A percentile compares a stretch with the other conserved stretches of the same genome.
Evolutionary conservation across 2,797 vertebrate species (phyloP).

Genomic region (Saxicola maurus): DNA sequence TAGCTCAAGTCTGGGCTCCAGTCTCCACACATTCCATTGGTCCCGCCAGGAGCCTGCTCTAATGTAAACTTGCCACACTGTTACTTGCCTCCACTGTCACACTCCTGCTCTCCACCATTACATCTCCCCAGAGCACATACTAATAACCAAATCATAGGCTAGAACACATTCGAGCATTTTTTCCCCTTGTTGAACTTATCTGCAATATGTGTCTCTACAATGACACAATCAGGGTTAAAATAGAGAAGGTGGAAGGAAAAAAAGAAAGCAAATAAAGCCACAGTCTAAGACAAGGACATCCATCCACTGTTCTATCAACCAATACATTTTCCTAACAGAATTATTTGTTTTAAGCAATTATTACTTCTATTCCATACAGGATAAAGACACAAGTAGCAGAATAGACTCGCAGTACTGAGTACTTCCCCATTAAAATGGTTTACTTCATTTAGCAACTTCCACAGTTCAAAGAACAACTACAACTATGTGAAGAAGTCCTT

Average conservation of each 20-base stretch:
- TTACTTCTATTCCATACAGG: neutral
- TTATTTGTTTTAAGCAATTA: neutral
- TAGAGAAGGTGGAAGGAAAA: accelerated
- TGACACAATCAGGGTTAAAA: neutral
- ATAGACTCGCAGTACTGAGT: neutral
- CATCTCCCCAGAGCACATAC: neutral
- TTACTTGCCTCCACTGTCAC: too few relatives aligned
- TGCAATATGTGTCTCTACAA: neutral
- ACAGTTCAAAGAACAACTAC: neutral
- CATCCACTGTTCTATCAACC: neutral
- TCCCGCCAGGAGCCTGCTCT: neutral
- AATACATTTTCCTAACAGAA: neutral
- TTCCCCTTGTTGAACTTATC: neutral
- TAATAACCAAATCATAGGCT: neutral
- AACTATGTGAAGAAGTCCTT: neutral
- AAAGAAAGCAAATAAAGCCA: neutral
- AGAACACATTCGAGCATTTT: neutral
- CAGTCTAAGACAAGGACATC: neutral
- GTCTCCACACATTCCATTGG: too few relatives aligned
- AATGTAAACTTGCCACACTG: neutral
- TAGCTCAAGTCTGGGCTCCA: neutral
- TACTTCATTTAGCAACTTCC: neutral
- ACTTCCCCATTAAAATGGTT: neutral
- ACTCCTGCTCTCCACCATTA: neutral
- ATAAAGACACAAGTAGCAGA: neutral